Base-by-base conservation (phyloP, 1,140 invertebrate species). In the Cotesia chilonis region DNA sequence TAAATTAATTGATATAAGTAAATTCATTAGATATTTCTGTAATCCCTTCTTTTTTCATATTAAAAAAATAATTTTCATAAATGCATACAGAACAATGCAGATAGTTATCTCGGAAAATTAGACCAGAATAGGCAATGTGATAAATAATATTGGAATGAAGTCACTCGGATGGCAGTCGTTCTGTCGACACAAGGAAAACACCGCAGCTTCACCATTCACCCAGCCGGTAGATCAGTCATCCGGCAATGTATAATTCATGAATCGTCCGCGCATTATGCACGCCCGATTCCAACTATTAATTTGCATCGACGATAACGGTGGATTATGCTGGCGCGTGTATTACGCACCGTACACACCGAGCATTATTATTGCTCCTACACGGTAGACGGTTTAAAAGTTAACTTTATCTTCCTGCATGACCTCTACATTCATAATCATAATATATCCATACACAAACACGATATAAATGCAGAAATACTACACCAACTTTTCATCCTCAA, bases 221-320 rank as follows among this genome's bases (percentile, higher is more conserved):
- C 55, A 72, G 64, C 60, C 71, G 68, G 68, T 71, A 72, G 75
- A 73, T 73, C 75, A 76, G 75, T 76, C 75, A 76, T 76, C 70
- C 72, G 37, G 65, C 51, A 51, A 76, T 76, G 75, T 72, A 72
- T 76, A 76, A 76, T 76, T 76, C 75, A 76, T 76, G 71, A 76
- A 74, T 74, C 72, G 70, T 74, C 75, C 38, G 71, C 36, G 69
- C 59, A 75, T 75, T 75, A 75, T 73, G 71, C 74, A 73, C 71
- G 74, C 68, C 71, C 65, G 71, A 75, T 75, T 73, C 74, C 68
- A 70, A 71, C 74, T 75, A 75, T 75, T 75, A 75, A 75, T 75
- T 75, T 75, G 71, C 74, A 75, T 75, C 71, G 28, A 68, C 74
- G 74, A 75, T 75, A 75, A 73, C 74, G 71, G 68, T 71, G 74